Base-by-base conservation (phyloP, 2,113 vertebrate genomes). In the Lamprologus sp. region DNA sequence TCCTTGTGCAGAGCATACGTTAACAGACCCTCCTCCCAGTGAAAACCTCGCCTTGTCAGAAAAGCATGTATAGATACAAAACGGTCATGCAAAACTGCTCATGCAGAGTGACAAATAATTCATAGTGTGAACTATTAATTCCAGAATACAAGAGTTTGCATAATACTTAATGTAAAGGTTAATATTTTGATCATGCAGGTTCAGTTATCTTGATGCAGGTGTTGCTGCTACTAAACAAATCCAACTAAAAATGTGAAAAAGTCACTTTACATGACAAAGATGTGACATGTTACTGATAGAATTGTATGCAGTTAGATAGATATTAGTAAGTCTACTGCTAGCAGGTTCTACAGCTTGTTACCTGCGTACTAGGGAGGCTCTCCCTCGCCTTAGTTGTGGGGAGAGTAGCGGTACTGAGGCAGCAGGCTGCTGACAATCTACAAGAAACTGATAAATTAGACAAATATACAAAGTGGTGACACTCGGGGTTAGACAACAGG, bases 361-460 rank as follows among this genome's bases (percentile, higher is more conserved):
- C 98, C 98, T 99, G 97, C 94, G 96, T 92, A 93, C 96, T 83
- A 95, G 95, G 93, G 96, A 96, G 95, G 96, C 96, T 97, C 95
- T 97, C 95, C 96, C 97, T 96, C 94, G 96, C 96, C 97, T 97
- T 97, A 99, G 96, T 98, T 98, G 97, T 98, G 97, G 96, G 98
- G 97, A 97, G 96, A 97, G 96, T 97, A 98, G 94, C 97, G 98
- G 95, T 99, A 99, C 92, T 97, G 98, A 97, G 97, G 97, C 97
- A 99, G 98, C 97, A 99, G 98, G 96, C 98, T 99, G 98, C 98
- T 98, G 98, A 99, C 98, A 98, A 99, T 99, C 98, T 99, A 98
- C 96, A 96, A 99, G 97, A 99, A 97, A 99, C 99, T 99, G 97
- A 98, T 97, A 98, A 97, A 98, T 99, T 99, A 99, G 98, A 98